Conservation (phyloP, 2,113 vertebrate genomes). For the Castor canadensis region DNA sequence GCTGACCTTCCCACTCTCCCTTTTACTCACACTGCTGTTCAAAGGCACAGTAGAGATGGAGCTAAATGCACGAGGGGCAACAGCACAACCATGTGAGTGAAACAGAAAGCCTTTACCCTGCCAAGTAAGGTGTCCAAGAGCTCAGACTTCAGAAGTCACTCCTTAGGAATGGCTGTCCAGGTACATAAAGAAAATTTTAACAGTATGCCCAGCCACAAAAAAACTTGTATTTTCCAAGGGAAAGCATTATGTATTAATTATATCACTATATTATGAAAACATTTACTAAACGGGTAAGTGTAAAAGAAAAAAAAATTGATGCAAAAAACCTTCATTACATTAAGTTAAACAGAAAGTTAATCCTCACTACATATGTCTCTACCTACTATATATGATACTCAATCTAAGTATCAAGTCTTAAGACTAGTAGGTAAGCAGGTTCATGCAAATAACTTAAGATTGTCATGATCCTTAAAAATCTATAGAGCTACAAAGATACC, state of each 20-base stretch:
- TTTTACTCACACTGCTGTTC: background rate
- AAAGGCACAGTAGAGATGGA: background rate
- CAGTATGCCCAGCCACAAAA: background rate
- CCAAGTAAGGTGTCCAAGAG: background rate
- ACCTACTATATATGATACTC: background rate
- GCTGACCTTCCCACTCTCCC: background rate
- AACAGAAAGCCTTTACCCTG: background rate
- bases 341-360: background rate
- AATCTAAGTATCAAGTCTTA: background rate
- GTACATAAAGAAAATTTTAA: background rate
- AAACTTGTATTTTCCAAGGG: background rate
- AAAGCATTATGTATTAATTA: background rate
- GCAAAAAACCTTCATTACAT: background rate
- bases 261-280: background rate
- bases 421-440: background rate
- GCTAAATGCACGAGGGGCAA: background rate
- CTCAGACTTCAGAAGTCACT: background rate
- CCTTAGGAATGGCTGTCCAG: background rate
- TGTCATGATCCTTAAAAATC: background rate
- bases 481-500: background rate
- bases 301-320: conserved; percentile 15
- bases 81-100: background rate
- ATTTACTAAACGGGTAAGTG: background rate
- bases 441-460: background rate
- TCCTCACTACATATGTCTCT: background rate